phyloP scores from a whole-genome alignment of 2,888 invertebrate genomes.

The Torymus auratus region DNA sequence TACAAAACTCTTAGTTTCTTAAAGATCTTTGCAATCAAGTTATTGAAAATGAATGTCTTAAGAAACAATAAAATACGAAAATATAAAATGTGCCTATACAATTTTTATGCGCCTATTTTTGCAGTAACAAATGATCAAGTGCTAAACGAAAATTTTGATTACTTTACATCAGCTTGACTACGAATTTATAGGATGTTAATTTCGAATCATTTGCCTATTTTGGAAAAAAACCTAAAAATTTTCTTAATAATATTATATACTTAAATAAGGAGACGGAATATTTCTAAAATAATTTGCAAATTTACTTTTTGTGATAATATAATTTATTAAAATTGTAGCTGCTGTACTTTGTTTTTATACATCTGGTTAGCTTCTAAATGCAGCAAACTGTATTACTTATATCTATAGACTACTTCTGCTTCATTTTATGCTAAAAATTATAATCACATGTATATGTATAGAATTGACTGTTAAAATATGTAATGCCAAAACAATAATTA shows the following conservation, averaged over 20 bases:
- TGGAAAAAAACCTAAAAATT: conserved; percentile 6
- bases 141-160: conserved; percentile 11
- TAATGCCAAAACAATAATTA: conserved; percentile 72
- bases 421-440: conserved; percentile 69
- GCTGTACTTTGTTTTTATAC: conserved; percentile 65
- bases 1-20: conserved; percentile 60
- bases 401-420: conserved; percentile 66
- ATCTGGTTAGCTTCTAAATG: conserved; percentile 64
- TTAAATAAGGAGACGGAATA: conserved; percentile 1
- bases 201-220: conserved; percentile 17
- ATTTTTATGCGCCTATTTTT: conserved; percentile 56
- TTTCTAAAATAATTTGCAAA: conserved; percentile 8
- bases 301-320: conserved; percentile 11
- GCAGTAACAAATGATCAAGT: conserved; percentile 33
- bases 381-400: conserved; percentile 69
- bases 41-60: conserved; percentile 47
- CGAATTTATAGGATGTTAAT: conserved; percentile 11
- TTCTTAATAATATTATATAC: background rate
- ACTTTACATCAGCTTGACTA: conserved; percentile 18
- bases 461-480: conserved; percentile 71
- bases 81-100: conserved; percentile 56
- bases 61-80: conserved; percentile 46
- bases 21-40: conserved; percentile 45
- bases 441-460: conserved; percentile 70
- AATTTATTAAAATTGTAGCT: conserved; percentile 62